Evolutionary conservation across 2,888 invertebrate species (phyloP).

Genomic region (Itoplectis maculator): DNA sequence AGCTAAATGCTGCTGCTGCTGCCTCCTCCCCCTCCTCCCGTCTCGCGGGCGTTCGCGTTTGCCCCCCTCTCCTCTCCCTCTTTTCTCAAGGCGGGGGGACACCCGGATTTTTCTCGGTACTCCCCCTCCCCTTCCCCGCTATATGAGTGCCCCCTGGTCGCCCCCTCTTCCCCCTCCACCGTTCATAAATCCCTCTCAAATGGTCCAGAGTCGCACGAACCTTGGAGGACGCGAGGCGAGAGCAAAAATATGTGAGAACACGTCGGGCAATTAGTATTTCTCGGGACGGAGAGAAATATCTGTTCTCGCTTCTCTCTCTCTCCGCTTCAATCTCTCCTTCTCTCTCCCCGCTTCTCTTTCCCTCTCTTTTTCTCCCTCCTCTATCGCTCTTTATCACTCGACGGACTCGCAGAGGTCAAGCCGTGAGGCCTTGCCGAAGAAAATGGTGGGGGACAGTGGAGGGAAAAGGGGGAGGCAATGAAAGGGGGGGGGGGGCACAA

Average conservation of each 20-base stretch:
- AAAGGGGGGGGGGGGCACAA: conserved; percentile 24
- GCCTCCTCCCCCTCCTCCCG: conserved; percentile 36
- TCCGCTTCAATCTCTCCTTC: not conserved
- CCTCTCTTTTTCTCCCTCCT: too few species aligned
- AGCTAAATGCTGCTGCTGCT: conserved; percentile 71
- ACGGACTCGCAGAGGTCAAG: conserved; percentile 39
- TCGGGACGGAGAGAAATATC: conserved; percentile 60
- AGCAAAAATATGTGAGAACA: conserved; percentile 78
- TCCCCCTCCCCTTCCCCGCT: not conserved
- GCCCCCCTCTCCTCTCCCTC: conserved; percentile 9
- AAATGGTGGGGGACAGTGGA: too few species aligned
- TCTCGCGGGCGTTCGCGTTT: conserved; percentile 21
- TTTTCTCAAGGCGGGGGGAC: conserved; percentile 40
- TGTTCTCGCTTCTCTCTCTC: not conserved
- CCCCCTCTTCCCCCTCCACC: conserved; percentile 33
- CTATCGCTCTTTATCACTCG: conserved; percentile 33
- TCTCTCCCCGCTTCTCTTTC: too few species aligned
- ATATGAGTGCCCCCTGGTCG: not conserved
- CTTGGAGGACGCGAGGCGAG: not conserved
- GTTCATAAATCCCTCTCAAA: conserved; percentile 32
- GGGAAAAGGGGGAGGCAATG: too few species aligned
- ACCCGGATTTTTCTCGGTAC: conserved; percentile 11
- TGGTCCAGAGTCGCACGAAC: conserved; percentile 51
- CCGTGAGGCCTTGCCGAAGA: not conserved
- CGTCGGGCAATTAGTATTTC: conserved; percentile 80